Base-by-base conservation (phyloP, 1,140 invertebrate species). In the Scylla paramamosain region DNA sequence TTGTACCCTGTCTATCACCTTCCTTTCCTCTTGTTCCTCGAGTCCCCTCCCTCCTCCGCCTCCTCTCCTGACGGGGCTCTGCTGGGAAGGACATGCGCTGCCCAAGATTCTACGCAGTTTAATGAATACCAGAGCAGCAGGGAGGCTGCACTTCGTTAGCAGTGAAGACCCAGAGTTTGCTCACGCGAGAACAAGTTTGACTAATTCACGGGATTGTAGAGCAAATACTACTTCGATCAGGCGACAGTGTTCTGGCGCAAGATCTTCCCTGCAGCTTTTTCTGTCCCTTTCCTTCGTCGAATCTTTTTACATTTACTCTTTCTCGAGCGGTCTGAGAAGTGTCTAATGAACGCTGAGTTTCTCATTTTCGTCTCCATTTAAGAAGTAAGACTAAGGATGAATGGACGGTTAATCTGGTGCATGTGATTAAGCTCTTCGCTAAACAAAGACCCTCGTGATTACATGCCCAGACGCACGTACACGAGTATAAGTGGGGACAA, bases 221-320 rank as follows among this genome's bases (percentile, higher is more conserved):
- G 67, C 67, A 77, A 77, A 77, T 77, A 77, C 67, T 77, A 77
- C 67, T 77, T 77, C 67, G 67, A 77, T 77, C 67, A n/a, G n/a
- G 20, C 12, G 67, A 77, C 67, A n/a, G 67, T 25, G 20, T 20
- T n/a, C 67, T n/a, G 1, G 67, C 20, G 67, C 67, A 77, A n/a
- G 25, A 77, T 77, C 67, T 77, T 77, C 6, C n/a, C 67, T 77
- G 4, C 67, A 77, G 67, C 67, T n/a, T 77, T 77, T 77, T n/a
- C n/a, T 77, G 20, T 77, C 4, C 16, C 25, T 77, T 77, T 77
- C 25, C 67, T 77, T 20, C 67, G 6, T n/a, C 25, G n/a, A 20
- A 7, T 77, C 67, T 77, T 77, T n/a, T 77, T 39, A 39, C 67
- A 59, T 59, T 59, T 59, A 59, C 52, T 59, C 52, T 59, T 14